Conservation (phyloP, 2,113 vertebrate species). For the Nymphicus hollandicus region DNA sequence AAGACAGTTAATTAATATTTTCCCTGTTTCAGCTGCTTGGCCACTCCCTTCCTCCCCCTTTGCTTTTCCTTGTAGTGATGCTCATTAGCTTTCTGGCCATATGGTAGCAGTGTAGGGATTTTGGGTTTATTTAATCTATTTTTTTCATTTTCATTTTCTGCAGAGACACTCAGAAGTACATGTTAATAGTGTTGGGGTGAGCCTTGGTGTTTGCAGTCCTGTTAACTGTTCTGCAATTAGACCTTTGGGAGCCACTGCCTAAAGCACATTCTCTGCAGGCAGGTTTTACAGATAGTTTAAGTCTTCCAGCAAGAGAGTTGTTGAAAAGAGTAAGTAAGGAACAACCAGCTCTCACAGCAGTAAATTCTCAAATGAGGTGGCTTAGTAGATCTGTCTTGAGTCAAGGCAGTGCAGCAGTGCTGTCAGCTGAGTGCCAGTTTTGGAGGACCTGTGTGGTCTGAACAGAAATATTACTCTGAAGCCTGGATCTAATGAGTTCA, state of each 20-base stretch:
- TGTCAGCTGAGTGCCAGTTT: neutral
- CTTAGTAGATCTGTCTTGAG: neutral
- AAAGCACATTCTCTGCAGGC: neutral
- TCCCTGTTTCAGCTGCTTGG: neutral
- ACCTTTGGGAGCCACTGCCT: neutral
- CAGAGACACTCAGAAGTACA: neutral
- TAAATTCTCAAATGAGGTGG: neutral
- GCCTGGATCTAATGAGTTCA: neutral
- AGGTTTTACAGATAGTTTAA: neutral
- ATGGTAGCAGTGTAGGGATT: neutral
- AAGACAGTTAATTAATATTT: neutral
- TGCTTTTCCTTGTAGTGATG: neutral
- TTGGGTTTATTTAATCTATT: neutral
- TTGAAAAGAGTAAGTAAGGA: neutral
- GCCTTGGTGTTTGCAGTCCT: neutral
- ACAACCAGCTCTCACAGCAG: neutral
- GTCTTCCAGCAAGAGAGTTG: neutral
- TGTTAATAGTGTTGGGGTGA: neutral
- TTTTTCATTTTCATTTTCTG: neutral
- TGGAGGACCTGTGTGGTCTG: neutral
- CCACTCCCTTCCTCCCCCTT: accelerated
- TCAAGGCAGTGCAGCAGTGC: neutral
- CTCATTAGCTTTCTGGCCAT: neutral
- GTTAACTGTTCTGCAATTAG: neutral
- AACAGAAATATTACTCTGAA: neutral